Evolutionary conservation across 1,140 invertebrate species (phyloP).

Genomic region (Leptestheria dahalacensis): DNA sequence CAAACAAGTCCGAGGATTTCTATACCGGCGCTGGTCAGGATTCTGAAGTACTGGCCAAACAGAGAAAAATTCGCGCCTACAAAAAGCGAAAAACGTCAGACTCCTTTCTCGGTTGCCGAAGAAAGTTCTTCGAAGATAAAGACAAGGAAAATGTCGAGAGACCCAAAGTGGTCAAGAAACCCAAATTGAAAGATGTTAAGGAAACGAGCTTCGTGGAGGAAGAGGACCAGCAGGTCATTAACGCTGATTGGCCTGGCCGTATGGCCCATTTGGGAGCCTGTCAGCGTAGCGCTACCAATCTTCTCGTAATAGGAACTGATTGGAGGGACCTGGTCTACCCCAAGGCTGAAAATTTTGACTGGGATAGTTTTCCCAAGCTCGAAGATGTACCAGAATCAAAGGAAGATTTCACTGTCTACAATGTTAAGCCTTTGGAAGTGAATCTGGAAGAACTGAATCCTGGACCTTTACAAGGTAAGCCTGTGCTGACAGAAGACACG

Average conservation of each 20-base stretch:
- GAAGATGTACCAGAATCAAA: constrained; percentile 10
- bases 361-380: constrained; percentile 39
- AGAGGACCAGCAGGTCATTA: background rate
- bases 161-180: background rate
- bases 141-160: background rate
- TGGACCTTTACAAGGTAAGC: constrained; percentile 23
- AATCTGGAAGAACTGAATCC: constrained; percentile 33
- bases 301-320: constrained; percentile 30
- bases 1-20: constrained; percentile 5
- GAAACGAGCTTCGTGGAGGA: background rate
- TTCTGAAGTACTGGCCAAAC: constrained; percentile 15
- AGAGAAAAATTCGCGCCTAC: constrained; percentile 9
- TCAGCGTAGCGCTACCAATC: constrained; percentile 5
- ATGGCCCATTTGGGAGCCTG: background rate
- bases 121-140: background rate
- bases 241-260: constrained; percentile 8
- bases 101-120: background rate
- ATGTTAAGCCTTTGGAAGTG: constrained; percentile 32
- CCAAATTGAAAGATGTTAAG: background rate
- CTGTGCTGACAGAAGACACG: constrained; percentile 33
- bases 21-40: constrained; percentile 11
- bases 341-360: constrained; percentile 41
- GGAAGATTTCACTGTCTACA: constrained; percentile 23
- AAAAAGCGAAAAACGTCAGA: constrained; percentile 14
- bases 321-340: constrained; percentile 41